Percentiles rank a stretch among this genome's conserved stretches.
Evolutionary conservation across 1,140 invertebrate genomes (phyloP).

Genomic region (Brachystomella parvula): DNA sequence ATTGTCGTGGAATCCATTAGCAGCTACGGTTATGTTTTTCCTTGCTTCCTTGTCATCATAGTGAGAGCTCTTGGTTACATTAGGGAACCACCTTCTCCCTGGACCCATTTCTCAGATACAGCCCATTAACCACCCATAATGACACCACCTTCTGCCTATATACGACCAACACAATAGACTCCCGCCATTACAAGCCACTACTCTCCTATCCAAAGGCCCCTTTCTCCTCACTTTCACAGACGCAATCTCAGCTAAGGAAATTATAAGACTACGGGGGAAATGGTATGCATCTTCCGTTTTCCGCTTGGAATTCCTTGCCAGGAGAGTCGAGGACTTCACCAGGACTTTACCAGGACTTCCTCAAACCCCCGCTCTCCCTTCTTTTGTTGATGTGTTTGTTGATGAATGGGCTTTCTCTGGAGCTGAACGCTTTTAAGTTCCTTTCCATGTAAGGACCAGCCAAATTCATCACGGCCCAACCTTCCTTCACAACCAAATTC

Average conservation of each 20-base stretch:
- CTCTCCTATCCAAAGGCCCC: not conserved
- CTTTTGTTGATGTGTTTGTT: slow-evolving; percentile 7
- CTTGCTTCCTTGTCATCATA: not conserved
- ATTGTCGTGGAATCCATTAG: slow-evolving; percentile 1
- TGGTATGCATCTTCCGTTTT: not conserved
- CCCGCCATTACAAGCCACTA: not conserved
- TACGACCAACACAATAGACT: not conserved
- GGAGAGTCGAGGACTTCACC: no score
- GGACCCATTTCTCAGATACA: not conserved
- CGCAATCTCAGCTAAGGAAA: not conserved
- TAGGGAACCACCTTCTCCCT: not conserved
- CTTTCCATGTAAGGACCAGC: slow-evolving; percentile 11
- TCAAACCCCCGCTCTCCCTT: not conserved
- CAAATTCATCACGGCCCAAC: no score
- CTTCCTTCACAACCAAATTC: no score
- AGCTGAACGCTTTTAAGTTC: slow-evolving; percentile 10
- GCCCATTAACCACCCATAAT: not conserved
- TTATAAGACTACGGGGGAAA: not conserved
- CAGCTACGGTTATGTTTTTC: not conserved
- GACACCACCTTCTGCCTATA: not conserved
- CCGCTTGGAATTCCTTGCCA: no score
- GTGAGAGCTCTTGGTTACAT: not conserved
- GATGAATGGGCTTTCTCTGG: slow-evolving; percentile 3
- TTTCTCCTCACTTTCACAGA: not conserved
- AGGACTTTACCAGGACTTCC: not conserved